These are phyloP conservation scores for Meteorus cinctellus DNA, from an alignment of 2,888 invertebrate species.

Conservation along the genomic window DNA sequence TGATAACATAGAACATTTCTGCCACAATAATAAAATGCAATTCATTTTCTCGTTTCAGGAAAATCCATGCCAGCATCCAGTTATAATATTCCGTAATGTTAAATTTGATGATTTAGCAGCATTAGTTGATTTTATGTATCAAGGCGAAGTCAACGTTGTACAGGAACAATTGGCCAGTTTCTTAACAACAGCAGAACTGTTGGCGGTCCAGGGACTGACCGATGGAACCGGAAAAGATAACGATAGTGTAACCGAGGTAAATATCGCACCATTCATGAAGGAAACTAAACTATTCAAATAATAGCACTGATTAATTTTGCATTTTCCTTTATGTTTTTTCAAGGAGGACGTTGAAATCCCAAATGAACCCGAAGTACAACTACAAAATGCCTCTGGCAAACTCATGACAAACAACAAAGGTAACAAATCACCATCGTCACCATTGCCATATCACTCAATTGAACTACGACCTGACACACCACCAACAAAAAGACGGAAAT, in stretches of 20 bases:
- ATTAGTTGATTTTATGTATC: constrained; percentile 88
- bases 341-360: constrained; percentile 71
- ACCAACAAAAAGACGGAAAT: constrained; percentile 70
- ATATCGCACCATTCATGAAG: neutral
- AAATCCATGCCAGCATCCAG: constrained; percentile 87
- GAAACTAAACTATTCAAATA: neutral
- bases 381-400: constrained; percentile 67
- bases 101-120: constrained; percentile 86
- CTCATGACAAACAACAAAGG: constrained; percentile 64
- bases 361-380: constrained; percentile 71
- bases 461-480: constrained; percentile 67
- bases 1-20: too few species aligned
- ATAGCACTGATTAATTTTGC: neutral
- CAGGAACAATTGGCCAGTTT: constrained; percentile 87
- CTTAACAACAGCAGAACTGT: constrained; percentile 83
- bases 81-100: constrained; percentile 86
- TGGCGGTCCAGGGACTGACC: constrained; percentile 86
- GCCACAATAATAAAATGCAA: too few species aligned
- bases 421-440: constrained; percentile 68
- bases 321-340: constrained; percentile 30
- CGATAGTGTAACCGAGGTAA: constrained; percentile 67
- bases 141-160: constrained; percentile 86
- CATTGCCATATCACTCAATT: constrained; percentile 64
- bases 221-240: constrained; percentile 75
- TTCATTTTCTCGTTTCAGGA: constrained; percentile 76